Conservation (phyloP, 2,888 invertebrate species). For the Trisateles emortualis region DNA sequence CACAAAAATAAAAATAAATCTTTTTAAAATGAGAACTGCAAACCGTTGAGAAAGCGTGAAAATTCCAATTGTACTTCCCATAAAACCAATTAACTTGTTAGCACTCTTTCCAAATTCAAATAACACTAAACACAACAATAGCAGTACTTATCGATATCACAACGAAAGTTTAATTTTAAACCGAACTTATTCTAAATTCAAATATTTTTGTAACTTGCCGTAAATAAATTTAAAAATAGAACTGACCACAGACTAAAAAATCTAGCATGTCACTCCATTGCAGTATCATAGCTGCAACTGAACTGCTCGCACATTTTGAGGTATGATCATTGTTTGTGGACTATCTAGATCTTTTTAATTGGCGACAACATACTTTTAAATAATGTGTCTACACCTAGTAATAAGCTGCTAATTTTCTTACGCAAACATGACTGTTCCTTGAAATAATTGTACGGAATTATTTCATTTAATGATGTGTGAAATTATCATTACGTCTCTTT, state of each 20-base stretch:
- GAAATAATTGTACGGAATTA: constrained; percentile 15
- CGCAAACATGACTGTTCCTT: constrained; percentile 19
- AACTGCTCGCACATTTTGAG: constrained; percentile 68
- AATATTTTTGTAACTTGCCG: constrained; percentile 12
- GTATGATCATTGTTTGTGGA: constrained; percentile 64
- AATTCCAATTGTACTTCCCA: constrained; percentile 22
- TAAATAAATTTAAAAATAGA: constrained; percentile 39
- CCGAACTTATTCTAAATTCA: constrained; percentile 6
- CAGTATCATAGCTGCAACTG: constrained; percentile 82
- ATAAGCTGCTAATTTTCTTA: constrained; percentile 26
- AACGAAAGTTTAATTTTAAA: constrained; percentile 21
- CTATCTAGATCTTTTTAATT: constrained; percentile 67
- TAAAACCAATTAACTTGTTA: constrained; percentile 18
- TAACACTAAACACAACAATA: constrained; percentile 30
- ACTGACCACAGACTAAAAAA: constrained; percentile 81
- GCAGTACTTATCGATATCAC: constrained; percentile 28
- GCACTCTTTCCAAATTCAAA: constrained; percentile 25
- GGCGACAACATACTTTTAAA: constrained; percentile 28
- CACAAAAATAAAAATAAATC: neutral
- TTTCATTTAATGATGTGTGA: constrained; percentile 12
- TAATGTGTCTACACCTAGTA: constrained; percentile 28
- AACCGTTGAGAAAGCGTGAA: constrained; percentile 30
- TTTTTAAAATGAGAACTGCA: constrained; percentile 1
- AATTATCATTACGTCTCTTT: neutral
- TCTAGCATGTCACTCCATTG: constrained; percentile 84